A percentile compares a stretch with the other conserved stretches of the same genome.
phyloP scores from a whole-genome alignment of 37 sponge, comb jelly and placozoan species.

The Agelas oroides region DNA sequence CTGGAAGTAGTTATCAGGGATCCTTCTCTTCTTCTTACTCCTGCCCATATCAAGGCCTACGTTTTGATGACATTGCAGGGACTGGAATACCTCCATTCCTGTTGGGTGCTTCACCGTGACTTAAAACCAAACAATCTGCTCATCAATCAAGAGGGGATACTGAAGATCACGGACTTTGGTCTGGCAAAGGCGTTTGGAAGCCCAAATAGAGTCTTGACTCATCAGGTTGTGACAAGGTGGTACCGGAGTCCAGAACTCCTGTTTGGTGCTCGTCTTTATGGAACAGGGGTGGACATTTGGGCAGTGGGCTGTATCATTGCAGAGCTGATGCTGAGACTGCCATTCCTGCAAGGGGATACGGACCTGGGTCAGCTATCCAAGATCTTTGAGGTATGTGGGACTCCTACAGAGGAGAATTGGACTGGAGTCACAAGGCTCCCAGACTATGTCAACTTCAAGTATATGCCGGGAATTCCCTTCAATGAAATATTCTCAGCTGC shows the following conservation, averaged over 20 bases:
- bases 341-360: conserved; percentile 93
- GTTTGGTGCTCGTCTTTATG: conserved; percentile 95
- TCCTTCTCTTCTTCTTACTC: conserved; percentile 72
- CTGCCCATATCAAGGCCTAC: conserved; percentile 91
- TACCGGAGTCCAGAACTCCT: conserved; percentile 96
- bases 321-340: conserved; percentile 88
- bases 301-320: conserved; percentile 97
- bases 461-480: conserved; percentile 74
- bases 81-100: conserved; percentile 92
- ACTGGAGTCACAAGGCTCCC: conserved; percentile 87
- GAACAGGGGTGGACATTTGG: conserved; percentile 98
- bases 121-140: conserved; percentile 98
- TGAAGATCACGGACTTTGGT: conserved; percentile 99
- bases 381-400: conserved; percentile 95
- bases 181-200: conserved; percentile 95
- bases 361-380: conserved; percentile 91
- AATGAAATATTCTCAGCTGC: conserved; percentile 92
- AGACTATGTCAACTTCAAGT: conserved; percentile 86
- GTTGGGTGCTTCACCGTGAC: conserved; percentile 97
- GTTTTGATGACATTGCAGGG: conserved; percentile 95
- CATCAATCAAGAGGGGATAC: conserved; percentile 79
- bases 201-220: conserved; percentile 87
- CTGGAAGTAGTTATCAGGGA: conserved; percentile 95
- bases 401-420: conserved; percentile 90
- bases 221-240: conserved; percentile 98